phyloP scores from a whole-genome alignment of 2,888 invertebrate genomes.

The Epinotia brunnichana region DNA sequence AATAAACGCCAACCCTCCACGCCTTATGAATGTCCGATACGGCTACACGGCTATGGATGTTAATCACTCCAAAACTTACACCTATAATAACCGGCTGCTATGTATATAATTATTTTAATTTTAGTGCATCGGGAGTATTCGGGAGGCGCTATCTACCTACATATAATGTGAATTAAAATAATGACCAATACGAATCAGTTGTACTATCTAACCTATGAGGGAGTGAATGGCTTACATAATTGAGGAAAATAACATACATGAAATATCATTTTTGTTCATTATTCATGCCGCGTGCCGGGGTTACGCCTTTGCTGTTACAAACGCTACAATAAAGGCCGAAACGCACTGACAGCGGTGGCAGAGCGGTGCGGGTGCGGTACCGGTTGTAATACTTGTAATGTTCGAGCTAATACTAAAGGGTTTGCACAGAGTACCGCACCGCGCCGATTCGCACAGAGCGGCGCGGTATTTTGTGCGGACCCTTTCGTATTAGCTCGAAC shows the following conservation, averaged over 20 bases:
- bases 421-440: no score
- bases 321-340: neutral
- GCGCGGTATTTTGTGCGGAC: no score
- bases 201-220: neutral
- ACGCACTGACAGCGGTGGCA: no score
- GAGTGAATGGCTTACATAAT: slow-evolving; percentile 15
- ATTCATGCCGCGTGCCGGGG: neutral
- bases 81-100: neutral
- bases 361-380: no score
- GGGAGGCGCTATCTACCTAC: neutral
- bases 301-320: neutral
- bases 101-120: neutral
- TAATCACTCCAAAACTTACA: neutral
- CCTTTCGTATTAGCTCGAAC: no score
- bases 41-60: neutral
- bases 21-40: slow-evolving; percentile 4
- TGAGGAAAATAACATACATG: neutral
- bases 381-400: no score
- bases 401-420: no score
- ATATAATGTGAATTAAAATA: slow-evolving; percentile 10
- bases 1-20: neutral
- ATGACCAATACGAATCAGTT: neutral
- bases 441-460: no score
- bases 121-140: neutral
- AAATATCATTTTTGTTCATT: neutral